These are phyloP conservation scores for Acanthornis magna DNA, from an alignment of 2,797 vertebrate genomes.

Conservation along the genomic window DNA sequence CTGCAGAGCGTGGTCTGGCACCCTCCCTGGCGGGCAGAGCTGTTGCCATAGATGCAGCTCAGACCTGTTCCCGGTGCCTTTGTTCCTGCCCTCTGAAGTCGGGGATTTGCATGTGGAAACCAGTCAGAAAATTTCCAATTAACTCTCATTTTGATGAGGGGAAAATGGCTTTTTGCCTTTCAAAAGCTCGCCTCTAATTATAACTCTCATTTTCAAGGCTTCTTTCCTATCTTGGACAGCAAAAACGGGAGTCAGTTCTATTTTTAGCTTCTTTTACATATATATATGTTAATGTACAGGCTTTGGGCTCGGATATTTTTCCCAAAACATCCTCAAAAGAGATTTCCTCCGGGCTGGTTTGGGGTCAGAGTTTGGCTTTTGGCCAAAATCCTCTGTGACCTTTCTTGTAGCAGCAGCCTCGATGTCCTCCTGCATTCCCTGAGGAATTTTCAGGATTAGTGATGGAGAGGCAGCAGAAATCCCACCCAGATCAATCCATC, in stretches of 20 bases:
- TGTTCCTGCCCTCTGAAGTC: neutral
- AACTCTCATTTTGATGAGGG: neutral
- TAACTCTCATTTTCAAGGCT: neutral
- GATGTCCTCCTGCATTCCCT: neutral
- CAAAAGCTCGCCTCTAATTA: neutral
- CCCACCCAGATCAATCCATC: neutral
- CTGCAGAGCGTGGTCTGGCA: neutral
- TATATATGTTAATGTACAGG: neutral
- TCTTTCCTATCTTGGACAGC: neutral
- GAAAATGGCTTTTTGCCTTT: neutral
- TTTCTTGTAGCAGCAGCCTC: neutral
- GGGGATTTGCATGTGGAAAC: neutral
- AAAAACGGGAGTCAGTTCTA: neutral
- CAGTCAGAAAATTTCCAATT: neutral
- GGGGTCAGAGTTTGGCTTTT: neutral
- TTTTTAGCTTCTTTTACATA: neutral
- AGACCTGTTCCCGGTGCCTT: neutral
- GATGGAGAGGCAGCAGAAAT: neutral
- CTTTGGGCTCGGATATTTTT: neutral
- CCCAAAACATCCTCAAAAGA: neutral
- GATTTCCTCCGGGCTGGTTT: neutral
- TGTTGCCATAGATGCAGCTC: slow-evolving; percentile 1
- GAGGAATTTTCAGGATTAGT: neutral
- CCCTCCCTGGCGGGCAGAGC: neutral
- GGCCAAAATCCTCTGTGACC: neutral